Conservation (phyloP, 2,888 invertebrate genomes). For the Macrosiphum euphorbiae region DNA sequence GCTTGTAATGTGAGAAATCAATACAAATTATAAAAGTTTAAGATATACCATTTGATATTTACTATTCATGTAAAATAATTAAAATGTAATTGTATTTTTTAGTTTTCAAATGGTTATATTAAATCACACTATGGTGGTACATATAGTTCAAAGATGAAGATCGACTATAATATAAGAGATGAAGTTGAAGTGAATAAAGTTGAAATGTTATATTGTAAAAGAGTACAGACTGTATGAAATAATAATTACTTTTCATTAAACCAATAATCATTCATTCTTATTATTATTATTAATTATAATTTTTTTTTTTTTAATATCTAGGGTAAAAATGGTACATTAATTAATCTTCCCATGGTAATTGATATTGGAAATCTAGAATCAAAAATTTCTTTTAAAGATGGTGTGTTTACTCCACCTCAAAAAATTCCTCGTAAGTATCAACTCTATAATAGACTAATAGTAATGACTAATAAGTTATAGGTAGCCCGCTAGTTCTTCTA, state of each 20-base stretch:
- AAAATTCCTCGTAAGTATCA: conserved; percentile 51
- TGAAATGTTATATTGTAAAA: conserved; percentile 37
- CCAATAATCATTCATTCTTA: not conserved
- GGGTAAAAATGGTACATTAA: not conserved
- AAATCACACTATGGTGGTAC: conserved; percentile 47
- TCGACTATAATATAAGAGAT: conserved; percentile 43
- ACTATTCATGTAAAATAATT: not conserved
- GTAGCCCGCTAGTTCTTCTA: not conserved
- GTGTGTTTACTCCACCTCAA: conserved; percentile 17
- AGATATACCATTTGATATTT: not conserved
- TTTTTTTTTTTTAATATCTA: not conserved
- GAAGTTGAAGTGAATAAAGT: not conserved
- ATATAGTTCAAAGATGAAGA: conserved; percentile 53
- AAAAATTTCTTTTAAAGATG: conserved; percentile 45
- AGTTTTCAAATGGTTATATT: conserved; percentile 52
- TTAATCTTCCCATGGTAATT: not conserved
- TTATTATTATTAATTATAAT: not conserved
- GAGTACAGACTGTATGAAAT: conserved; percentile 36
- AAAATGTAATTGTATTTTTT: not conserved
- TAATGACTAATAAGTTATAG: not conserved
- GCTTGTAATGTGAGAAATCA: conserved; percentile 46
- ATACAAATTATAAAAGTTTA: not conserved
- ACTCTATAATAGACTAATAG: not conserved
- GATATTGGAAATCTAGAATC: conserved; percentile 26
- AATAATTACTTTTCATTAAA: conserved; percentile 10